Percentiles rank a stretch among this genome's conserved stretches.
Evolutionary conservation across 2,888 invertebrate species (phyloP).

Genomic region (Amphipoea oculea): DNA sequence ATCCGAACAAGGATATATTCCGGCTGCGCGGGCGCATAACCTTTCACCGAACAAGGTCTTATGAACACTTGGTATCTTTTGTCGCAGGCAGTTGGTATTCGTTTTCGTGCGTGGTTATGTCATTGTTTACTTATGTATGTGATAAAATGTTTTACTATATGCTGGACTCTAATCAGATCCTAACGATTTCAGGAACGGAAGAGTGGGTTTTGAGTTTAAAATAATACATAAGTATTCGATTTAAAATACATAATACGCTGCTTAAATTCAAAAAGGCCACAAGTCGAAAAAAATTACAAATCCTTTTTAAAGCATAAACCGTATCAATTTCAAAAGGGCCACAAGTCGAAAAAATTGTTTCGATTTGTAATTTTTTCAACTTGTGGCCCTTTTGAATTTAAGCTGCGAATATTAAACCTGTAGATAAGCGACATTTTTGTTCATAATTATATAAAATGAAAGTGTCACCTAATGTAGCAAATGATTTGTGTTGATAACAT

Average conservation of each 20-base stretch:
- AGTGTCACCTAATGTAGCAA: no score
- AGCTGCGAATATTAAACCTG: background rate
- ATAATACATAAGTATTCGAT: no score
- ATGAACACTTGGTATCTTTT: conserved; percentile 31
- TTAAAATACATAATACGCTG: no score
- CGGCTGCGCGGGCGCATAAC: conserved; percentile 65
- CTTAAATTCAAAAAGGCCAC: no score
- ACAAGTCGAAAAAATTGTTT: no score
- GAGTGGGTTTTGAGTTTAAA: background rate
- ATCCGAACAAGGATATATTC: conserved; percentile 63
- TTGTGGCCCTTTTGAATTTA: no score
- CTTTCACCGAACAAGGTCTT: conserved; percentile 69
- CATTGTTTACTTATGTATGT: conserved; percentile 9
- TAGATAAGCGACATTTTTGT: background rate
- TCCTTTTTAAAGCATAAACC: no score
- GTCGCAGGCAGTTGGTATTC: conserved; percentile 14
- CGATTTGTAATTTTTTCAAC: no score
- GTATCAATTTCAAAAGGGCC: no score
- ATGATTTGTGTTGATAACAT: no score
- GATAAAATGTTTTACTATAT: background rate
- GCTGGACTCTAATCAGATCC: background rate
- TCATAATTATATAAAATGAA: background rate
- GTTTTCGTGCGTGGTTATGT: conserved; percentile 11
- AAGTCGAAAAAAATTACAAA: no score
- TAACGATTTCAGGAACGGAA: conserved; percentile 1